Evolutionary conservation across 2,113 vertebrate genomes (phyloP), one percentile per base, ranked within the genome.

Genomic region (Lophura nycthemera): DNA sequence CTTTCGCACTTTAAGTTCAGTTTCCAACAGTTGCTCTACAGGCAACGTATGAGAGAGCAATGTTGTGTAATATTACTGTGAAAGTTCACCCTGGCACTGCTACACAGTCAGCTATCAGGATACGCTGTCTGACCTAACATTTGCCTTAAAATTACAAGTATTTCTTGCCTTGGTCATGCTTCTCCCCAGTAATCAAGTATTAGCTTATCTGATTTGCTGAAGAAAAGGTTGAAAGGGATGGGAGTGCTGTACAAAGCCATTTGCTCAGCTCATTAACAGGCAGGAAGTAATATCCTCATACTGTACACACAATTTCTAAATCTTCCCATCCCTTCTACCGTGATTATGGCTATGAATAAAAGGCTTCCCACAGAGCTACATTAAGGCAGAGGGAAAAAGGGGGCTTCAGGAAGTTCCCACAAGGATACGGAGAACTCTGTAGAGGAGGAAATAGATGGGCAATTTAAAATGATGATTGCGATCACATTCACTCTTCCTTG

Each of bases 31-130:
- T 13, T 57, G 66, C 57, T 72, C 57, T 32, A 0, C 43, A 89
- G 32, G 16, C n/a, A 16, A 2, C 1, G 18, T 8, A 1, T 2
- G 21, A 30, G 30, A 50, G 32, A 70, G 9, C 27, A 25, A 11
- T 1, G 22, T 5, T 40, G 47, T 14, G 45, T 4, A 12, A 5
- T 0, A 15, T 4, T 56, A 25, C 48, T 32, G 59, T 20, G 50
- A 78, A 75, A 56, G n/a, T 2, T 21, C 50, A 38, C 32, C 47
- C 50, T 73, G 75, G 57, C 13, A 47, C 20, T 54, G 10, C 11
- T 18, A 9, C 0, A 27, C 2, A 20, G 13, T 15, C 15, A 65
- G 27, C 10, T 19, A n/a, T 2, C 60, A 54, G 27, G 36, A 71
- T 32, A 66, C 22, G 42, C 38, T 67, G 15, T 19, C 48, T 66